Percentiles rank a stretch among this genome's conserved stretches.
Evolutionary conservation across 2,888 invertebrate genomes (phyloP).

Genomic region (Oithona nana): DNA sequence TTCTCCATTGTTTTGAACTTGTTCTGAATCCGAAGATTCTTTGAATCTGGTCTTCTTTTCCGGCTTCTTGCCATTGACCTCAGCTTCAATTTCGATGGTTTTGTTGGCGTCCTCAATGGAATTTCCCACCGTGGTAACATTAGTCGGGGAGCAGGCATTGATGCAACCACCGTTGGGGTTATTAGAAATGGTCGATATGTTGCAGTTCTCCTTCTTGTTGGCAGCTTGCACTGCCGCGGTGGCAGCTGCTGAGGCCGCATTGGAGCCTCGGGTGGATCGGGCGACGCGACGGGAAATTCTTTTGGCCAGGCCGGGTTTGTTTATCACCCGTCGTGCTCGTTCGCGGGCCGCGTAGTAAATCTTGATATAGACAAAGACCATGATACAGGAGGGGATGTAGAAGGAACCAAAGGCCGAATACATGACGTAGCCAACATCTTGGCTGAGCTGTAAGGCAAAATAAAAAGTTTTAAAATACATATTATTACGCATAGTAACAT

Average conservation of each 20-base stretch:
- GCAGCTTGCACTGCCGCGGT: background rate
- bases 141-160: background rate
- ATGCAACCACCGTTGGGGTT: background rate
- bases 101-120: background rate
- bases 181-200: background rate
- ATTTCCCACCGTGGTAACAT: background rate
- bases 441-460: constrained; percentile 53
- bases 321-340: constrained; percentile 58
- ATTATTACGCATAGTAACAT: background rate
- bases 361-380: constrained; percentile 98
- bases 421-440: constrained; percentile 89
- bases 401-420: constrained; percentile 96
- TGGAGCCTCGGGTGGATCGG: background rate
- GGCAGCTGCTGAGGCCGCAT: background rate
- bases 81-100: background rate
- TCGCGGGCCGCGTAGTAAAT: constrained; percentile 93
- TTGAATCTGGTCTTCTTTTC: background rate
- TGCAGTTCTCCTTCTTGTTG: background rate
- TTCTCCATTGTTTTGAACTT: background rate
- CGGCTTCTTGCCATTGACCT: no score
- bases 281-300: constrained; percentile 8
- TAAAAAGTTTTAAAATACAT: background rate
- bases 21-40: background rate
- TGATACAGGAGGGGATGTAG: constrained; percentile 96
- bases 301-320: constrained; percentile 14